Evolutionary conservation across 2,888 invertebrate species (phyloP), one percentile per base, ranked within the genome.

Genomic region (Drosophila percnosoma): DNA sequence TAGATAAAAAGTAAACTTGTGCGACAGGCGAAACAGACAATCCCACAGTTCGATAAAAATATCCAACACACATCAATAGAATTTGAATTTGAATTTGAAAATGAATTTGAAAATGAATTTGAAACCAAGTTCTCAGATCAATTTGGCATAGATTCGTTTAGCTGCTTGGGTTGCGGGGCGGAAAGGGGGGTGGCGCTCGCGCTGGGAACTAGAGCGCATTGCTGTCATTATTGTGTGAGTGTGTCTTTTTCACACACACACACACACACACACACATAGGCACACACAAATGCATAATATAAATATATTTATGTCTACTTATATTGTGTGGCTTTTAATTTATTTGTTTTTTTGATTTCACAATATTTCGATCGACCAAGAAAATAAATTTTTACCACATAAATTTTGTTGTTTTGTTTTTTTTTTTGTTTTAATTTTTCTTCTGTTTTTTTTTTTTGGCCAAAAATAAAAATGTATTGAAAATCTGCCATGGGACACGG

Each of bases 291-390:
- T 59, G 67, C 52, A 52, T 68, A 40, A 36, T 65, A 72, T 68
- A 69, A 40, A 80, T 62, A 75, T 66, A 54, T 61, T 55, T 61
- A 55, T 73, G 60, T 67, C 66, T 69, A 68, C 61, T 60, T 77
- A 71, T 78, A 85, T 84, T 83, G 84, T 84, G 81, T 59, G 80
- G 73, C 85, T 73, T 84, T 85, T 85, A 85, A 89, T 85, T 85
- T 85, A 85, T 85, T 85, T 85, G 83, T 85, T 87, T 89, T 89
- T 86, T 88, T 83, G 86, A 88, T 90, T 87, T 86, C 90, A 88
- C 90, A 86, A 86, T 90, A 90, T 86, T 86, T 87, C 90, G 86
- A 89, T 86, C 80, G 88, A 83, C 82, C 88, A 71, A 87, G 82
- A 84, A 82, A 82, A 89, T 82, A 82, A 55, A 82, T 83, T 82